Percentiles rank a stretch among this genome's conserved stretches.
These are phyloP conservation scores for Aldrovandia affinis DNA, from an alignment of 2,797 vertebrate genomes.

Conservation along the genomic window DNA sequence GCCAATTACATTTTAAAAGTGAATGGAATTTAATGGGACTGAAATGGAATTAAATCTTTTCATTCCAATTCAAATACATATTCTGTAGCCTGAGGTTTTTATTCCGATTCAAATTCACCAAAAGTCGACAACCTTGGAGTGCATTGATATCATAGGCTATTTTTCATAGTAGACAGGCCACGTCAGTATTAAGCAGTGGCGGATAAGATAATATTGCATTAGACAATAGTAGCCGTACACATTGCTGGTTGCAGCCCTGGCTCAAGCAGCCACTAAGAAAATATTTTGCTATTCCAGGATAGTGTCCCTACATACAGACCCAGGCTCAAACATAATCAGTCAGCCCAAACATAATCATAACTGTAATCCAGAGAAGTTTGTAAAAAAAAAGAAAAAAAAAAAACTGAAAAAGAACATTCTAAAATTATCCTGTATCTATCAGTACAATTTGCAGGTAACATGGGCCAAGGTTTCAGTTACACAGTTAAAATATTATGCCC, in stretches of 20 bases:
- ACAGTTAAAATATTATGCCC: background rate
- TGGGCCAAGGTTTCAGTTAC: no score
- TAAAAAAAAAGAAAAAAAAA: no score
- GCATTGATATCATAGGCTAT: background rate
- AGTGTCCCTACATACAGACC: background rate
- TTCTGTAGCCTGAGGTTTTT: background rate
- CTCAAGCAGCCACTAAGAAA: background rate
- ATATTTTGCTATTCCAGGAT: background rate
- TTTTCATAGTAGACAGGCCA: background rate
- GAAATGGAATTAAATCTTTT: background rate
- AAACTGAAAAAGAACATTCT: no score
- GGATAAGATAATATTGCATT: background rate
- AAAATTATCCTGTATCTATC: background rate
- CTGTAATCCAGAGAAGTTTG: no score
- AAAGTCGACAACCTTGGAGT: background rate
- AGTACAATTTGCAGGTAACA: background rate
- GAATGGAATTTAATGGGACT: no score
- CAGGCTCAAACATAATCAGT: background rate
- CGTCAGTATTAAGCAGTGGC: background rate
- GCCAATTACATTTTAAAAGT: background rate
- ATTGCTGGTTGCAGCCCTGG: no score
- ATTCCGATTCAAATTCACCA: background rate
- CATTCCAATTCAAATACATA: background rate
- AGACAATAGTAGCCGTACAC: background rate
- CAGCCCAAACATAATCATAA: background rate